phyloP scores from a whole-genome alignment of 1,140 invertebrate genomes.

The Spodoptera litura region DNA sequence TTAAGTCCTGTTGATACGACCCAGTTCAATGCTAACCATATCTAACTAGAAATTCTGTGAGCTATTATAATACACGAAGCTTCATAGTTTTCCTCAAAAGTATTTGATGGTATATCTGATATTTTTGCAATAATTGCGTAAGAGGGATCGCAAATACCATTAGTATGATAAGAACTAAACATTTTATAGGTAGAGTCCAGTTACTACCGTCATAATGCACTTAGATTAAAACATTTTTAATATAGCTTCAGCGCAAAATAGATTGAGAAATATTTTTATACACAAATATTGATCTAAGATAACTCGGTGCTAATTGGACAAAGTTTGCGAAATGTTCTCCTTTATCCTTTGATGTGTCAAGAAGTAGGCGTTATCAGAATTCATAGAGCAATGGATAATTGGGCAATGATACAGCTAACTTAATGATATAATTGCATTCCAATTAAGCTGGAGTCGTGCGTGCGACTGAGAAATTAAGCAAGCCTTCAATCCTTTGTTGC shows the following conservation, averaged over 20 bases:
- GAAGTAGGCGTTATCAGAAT: slow-evolving; percentile 9
- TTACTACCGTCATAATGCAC: too few species aligned
- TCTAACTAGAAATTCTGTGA: slow-evolving; percentile 27
- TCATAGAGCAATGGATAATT: slow-evolving; percentile 47
- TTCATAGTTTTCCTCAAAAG: neutral
- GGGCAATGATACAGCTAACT: slow-evolving; percentile 56
- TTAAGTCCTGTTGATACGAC: slow-evolving; percentile 49
- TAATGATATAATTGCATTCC: slow-evolving; percentile 69
- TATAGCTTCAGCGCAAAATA: too few species aligned
- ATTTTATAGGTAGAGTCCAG: too few species aligned
- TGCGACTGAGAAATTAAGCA: slow-evolving; percentile 81
- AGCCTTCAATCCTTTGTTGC: slow-evolving; percentile 80
- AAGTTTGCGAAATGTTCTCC: slow-evolving; percentile 1
- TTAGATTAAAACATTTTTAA: too few species aligned
- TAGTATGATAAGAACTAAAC: too few species aligned
- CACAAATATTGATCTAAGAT: slow-evolving; percentile 9
- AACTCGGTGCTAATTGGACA: neutral
- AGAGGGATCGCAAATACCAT: too few species aligned
- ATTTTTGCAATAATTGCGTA: too few species aligned
- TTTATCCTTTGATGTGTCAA: slow-evolving; percentile 33
- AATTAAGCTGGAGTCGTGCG: slow-evolving; percentile 67
- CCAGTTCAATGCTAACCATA: slow-evolving; percentile 52
- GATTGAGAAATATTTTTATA: neutral
- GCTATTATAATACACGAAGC: neutral
- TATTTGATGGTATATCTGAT: too few species aligned